Conservation (phyloP, 2,113 vertebrate species). For the Triplophysa tibetana region DNA sequence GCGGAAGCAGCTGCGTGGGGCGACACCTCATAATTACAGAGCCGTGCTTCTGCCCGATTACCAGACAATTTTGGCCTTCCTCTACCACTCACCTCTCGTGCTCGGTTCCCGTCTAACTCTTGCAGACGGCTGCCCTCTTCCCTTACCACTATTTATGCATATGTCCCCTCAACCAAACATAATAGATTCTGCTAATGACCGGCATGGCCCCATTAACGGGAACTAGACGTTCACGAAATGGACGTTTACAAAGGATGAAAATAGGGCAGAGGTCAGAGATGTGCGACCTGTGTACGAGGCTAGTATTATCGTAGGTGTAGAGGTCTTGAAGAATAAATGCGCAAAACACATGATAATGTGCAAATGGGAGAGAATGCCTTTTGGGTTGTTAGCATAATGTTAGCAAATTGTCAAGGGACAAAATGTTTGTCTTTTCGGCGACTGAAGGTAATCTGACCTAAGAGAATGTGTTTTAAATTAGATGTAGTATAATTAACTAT, state of each 20-base stretch:
- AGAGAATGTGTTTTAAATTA: background rate
- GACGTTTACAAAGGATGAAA: background rate
- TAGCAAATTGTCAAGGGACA: background rate
- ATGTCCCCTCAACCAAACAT: conserved; percentile 18
- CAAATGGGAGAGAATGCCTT: conserved; percentile 40
- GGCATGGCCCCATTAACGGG: conserved; percentile 22
- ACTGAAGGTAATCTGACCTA: background rate
- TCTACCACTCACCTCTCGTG: conserved; percentile 46
- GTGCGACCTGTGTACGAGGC: conserved; percentile 38
- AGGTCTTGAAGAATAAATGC: conserved; percentile 53
- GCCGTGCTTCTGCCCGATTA: conserved; percentile 64
- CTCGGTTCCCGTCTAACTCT: conserved; percentile 11
- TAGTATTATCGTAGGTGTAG: conserved; percentile 48
- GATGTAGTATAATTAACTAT: background rate
- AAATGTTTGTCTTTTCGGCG: background rate
- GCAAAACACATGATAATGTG: conserved; percentile 53
- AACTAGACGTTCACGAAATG: background rate
- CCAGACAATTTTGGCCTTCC: conserved; percentile 64
- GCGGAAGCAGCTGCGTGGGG: conserved; percentile 64
- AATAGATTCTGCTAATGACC: conserved; percentile 38
- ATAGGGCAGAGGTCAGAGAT: background rate
- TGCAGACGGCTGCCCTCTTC: conserved; percentile 24
- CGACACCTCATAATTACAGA: conserved; percentile 66
- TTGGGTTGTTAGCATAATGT: conserved; percentile 14
- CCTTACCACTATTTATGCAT: conserved; percentile 6